Evolutionary conservation across 2,113 vertebrate genomes (phyloP), one percentile per base, ranked within the genome.

Genomic region (Gulo gulo): DNA sequence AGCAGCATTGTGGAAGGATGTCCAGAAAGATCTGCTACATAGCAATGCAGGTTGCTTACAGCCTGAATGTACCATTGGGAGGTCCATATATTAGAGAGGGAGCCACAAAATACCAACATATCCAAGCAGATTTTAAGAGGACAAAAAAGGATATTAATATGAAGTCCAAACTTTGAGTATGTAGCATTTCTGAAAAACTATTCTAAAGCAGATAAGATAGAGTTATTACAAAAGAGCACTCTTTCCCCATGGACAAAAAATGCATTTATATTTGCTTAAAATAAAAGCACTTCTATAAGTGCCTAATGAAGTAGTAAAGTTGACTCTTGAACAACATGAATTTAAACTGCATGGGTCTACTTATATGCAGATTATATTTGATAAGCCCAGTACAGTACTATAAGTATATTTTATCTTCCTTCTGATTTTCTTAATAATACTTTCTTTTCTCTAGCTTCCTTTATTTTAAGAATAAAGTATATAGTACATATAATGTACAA

Each of bases 191-290:
- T 29, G 7, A 47, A 80, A 63, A 24, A 42, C 7, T 78, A 39
- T 78, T 80, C 21, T 71, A 39, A 36, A n/a, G 11, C 16, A n/a
- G 20, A 34, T 3, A 82, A 47, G n/a, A 59, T 21, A 45, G 15
- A 76, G 16, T 78, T 87, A 71, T 2, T 1, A 26, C 4, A 36
- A 69, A 85, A 85, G 34, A 55, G 8, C 4, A 65, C 39, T 55
- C 82, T 31, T 36, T 47, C 4, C 23, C 34, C 1, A 13, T 59
- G 59, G 20, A 1, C 7, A 45, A 23, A 42, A 91, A 36, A 79
- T 13, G 7, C 47, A 31, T 81, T 94, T 95, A 36, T 42, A 85
- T 81, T 87, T 82, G 26, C 39, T 95, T 67, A n/a, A 31, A 31
- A 36, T 78, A 47, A 69, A 29, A 57, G 18, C 1, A 76, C 3